Conservation (phyloP, 2,888 invertebrate species). For the Taenaris catops region DNA sequence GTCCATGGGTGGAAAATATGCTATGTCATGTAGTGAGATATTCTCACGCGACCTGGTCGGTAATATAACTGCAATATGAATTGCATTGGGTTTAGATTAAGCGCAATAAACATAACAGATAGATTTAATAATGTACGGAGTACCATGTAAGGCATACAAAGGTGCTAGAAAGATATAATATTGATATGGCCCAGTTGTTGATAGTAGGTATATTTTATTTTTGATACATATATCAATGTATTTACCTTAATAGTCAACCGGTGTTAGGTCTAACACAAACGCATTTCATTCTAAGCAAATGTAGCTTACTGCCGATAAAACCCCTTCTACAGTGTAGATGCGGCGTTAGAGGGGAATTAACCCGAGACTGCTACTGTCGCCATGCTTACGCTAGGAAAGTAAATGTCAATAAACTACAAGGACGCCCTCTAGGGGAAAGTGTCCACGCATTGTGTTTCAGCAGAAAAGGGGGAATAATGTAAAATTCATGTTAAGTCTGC, state of each 20-base stretch:
- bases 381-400: slow-evolving; percentile 70
- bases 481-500: slow-evolving; percentile 34
- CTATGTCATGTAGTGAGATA: too few relatives aligned
- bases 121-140: too few relatives aligned
- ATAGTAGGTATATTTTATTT: too few relatives aligned
- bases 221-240: too few relatives aligned
- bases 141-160: too few relatives aligned
- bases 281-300: slow-evolving; percentile 17
- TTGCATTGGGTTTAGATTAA: too few relatives aligned
- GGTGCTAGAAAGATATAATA: too few relatives aligned
- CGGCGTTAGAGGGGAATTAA: slow-evolving; percentile 36
- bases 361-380: slow-evolving; percentile 49
- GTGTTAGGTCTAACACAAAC: slow-evolving; percentile 4
- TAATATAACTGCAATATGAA: too few relatives aligned
- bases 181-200: too few relatives aligned
- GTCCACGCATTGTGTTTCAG: slow-evolving; percentile 51
- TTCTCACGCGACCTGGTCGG: too few relatives aligned
- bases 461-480: slow-evolving; percentile 35
- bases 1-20: too few relatives aligned
- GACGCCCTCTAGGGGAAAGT: slow-evolving; percentile 53
- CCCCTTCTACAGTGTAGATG: slow-evolving; percentile 18
- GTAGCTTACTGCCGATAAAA: slow-evolving; percentile 23
- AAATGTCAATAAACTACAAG: slow-evolving; percentile 76
- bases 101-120: too few relatives aligned
- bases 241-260: background rate